These are phyloP conservation scores for Paralichthys olivaceus DNA, from an alignment of 2,113 vertebrate species.

Conservation along the genomic window DNA sequence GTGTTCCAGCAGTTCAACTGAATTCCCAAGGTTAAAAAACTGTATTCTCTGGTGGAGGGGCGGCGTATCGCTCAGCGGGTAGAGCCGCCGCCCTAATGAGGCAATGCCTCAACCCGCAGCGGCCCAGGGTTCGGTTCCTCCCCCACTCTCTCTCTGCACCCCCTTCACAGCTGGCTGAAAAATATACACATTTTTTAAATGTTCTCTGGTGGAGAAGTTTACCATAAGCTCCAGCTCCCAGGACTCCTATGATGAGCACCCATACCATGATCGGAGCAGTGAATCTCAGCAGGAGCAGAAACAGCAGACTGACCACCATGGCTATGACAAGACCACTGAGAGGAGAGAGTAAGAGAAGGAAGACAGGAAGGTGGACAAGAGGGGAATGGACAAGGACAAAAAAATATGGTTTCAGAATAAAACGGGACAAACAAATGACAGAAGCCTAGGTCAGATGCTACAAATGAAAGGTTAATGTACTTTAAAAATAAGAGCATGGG, in stretches of 20 bases:
- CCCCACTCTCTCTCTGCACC: too few relatives aligned
- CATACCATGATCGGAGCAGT: constrained; percentile 86
- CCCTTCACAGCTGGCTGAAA: too few relatives aligned
- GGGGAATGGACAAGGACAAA: neutral
- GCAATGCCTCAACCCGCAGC: too few relatives aligned
- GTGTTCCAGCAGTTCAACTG: too few relatives aligned
- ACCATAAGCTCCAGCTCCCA: constrained; percentile 87
- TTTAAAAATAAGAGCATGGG: neutral
- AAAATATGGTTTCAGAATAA: neutral
- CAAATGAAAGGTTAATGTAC: neutral
- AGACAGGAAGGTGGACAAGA: neutral
- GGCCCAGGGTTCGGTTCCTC: too few relatives aligned
- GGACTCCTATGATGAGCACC: constrained; percentile 86
- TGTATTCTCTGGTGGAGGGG: too few relatives aligned
- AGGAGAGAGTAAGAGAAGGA: neutral
- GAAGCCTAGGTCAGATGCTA: neutral
- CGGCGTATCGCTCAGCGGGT: too few relatives aligned
- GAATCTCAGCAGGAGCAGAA: constrained; percentile 89
- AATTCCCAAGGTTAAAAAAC: too few relatives aligned
- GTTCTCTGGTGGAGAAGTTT: constrained; percentile 10
- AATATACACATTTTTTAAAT: too few relatives aligned
- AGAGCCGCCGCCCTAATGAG: too few relatives aligned
- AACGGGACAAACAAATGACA: neutral
- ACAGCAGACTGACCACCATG: constrained; percentile 88
- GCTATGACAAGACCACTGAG: constrained; percentile 85